phyloP scores from a whole-genome alignment of 2,797 vertebrate genomes.

The Takifugu ocellatus region DNA sequence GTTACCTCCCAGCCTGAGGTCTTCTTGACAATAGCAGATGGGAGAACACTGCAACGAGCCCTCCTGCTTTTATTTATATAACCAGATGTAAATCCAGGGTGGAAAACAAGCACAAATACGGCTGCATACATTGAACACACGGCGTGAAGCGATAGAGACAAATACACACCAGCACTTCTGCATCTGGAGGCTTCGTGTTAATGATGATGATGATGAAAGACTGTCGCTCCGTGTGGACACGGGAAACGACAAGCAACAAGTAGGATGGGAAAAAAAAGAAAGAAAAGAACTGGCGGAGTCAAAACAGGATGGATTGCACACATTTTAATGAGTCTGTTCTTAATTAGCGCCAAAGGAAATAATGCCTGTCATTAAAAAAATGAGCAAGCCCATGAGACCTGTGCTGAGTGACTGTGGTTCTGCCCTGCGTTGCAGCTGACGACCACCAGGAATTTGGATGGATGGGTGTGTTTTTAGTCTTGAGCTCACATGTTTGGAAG shows the following conservation, averaged over 20 bases:
- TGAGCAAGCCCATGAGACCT: constrained; percentile 56
- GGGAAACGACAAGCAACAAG: constrained; percentile 31
- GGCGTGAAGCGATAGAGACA: constrained; percentile 11
- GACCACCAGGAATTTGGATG: constrained; percentile 25
- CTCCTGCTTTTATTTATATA: too few species aligned
- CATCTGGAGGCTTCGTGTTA: neutral
- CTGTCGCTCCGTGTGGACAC: neutral
- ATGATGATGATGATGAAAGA: too few species aligned
- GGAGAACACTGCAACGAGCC: too few species aligned
- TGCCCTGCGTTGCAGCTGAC: constrained; percentile 38
- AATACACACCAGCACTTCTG: constrained; percentile 4
- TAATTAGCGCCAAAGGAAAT: constrained; percentile 77
- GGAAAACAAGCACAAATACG: too few species aligned
- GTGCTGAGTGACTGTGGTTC: constrained; percentile 62
- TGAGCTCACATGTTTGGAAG: constrained; percentile 1
- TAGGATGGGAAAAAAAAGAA: constrained; percentile 15
- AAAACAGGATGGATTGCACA: constrained; percentile 63
- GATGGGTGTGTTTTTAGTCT: neutral
- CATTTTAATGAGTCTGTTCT: constrained; percentile 72
- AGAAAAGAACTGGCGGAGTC: constrained; percentile 40
- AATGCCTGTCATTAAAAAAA: constrained; percentile 72
- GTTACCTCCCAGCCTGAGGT: too few species aligned
- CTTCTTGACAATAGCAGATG: too few species aligned
- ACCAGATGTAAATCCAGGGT: too few species aligned
- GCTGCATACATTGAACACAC: constrained; percentile 28